These are phyloP conservation scores for Peromyscus polionotus DNA, from an alignment of 2,113 vertebrate species.

Conservation along the genomic window DNA sequence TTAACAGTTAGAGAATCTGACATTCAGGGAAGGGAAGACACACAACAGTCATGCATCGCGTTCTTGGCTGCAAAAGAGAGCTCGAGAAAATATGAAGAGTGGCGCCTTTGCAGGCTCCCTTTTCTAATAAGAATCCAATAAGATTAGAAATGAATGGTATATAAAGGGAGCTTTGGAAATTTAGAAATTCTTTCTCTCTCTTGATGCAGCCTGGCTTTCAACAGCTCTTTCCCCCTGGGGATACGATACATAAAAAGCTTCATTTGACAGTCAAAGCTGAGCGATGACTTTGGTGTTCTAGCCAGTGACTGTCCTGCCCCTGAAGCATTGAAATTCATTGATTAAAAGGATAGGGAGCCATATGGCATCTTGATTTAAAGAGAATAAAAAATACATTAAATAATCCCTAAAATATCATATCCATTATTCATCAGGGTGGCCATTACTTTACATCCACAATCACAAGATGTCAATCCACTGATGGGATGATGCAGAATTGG, in stretches of 20 bases:
- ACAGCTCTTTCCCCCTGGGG: slow-evolving; percentile 62
- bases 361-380: slow-evolving; percentile 75
- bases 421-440: slow-evolving; percentile 71
- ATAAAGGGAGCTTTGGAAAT: slow-evolving; percentile 68
- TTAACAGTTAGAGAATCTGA: slow-evolving; percentile 68
- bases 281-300: slow-evolving; percentile 67
- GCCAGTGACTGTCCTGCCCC: slow-evolving; percentile 62
- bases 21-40: slow-evolving; percentile 36
- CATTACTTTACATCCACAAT: slow-evolving; percentile 61
- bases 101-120: slow-evolving; percentile 12
- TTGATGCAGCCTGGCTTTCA: slow-evolving; percentile 70
- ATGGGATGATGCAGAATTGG: not conserved
- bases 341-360: slow-evolving; percentile 79
- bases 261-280: slow-evolving; percentile 76
- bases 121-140: slow-evolving; percentile 70
- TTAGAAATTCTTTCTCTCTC: slow-evolving; percentile 72
- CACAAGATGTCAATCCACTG: slow-evolving; percentile 52
- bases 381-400: slow-evolving; percentile 80
- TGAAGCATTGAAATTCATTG: slow-evolving; percentile 70
- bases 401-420: slow-evolving; percentile 74
- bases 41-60: slow-evolving; percentile 34
- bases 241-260: slow-evolving; percentile 74
- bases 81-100: slow-evolving; percentile 58
- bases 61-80: slow-evolving; percentile 16
- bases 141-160: slow-evolving; percentile 71